Percentiles rank a stretch among this genome's conserved stretches.
Conservation (phyloP, 1,140 invertebrate genomes). For the Zeugodacus cucurbitae region DNA sequence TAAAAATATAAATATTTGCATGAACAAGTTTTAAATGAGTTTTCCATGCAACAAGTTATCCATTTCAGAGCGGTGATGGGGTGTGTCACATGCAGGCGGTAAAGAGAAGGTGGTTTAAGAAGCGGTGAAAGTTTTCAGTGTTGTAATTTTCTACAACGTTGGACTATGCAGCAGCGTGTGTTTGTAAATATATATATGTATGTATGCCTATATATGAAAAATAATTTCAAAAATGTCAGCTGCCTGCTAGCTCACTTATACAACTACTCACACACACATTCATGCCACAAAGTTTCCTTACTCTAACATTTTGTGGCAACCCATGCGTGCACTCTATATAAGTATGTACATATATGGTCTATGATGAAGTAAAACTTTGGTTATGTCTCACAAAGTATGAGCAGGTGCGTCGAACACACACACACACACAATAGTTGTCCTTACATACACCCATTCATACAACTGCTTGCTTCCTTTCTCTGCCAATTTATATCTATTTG, state of each 20-base stretch:
- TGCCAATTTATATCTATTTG: neutral
- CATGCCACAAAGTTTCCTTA: neutral
- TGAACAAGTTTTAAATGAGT: constrained; percentile 33
- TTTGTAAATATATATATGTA: neutral
- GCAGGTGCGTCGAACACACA: neutral
- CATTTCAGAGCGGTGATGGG: neutral
- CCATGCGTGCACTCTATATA: neutral
- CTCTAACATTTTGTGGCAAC: neutral
- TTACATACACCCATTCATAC: neutral
- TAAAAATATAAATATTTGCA: constrained; percentile 30
- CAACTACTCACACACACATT: neutral
- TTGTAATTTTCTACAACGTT: neutral
- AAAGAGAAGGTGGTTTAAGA: neutral
- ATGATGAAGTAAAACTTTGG: neutral
- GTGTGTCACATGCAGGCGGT: neutral
- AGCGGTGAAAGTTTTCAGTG: neutral
- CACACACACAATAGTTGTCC: neutral
- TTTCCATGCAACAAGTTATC: constrained; percentile 38
- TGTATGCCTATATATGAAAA: neutral
- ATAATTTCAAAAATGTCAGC: neutral
- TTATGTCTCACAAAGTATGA: neutral
- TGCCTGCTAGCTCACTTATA: neutral
- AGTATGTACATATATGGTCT: neutral
- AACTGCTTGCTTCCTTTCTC: neutral
- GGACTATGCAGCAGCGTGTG: neutral